Base-by-base conservation (phyloP, 2,888 invertebrate species). In the Harmothoe impar region DNA sequence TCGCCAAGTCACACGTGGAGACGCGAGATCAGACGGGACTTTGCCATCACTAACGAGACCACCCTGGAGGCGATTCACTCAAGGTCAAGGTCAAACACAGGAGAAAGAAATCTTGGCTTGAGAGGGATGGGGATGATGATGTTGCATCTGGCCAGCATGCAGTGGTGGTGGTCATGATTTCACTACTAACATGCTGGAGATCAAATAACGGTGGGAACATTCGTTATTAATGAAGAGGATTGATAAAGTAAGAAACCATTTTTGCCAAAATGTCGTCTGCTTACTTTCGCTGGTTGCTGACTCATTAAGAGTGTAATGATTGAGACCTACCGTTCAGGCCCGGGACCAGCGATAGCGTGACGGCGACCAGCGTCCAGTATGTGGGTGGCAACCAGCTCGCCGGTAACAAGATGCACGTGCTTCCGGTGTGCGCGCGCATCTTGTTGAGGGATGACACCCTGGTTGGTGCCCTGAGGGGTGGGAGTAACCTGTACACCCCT, bases 61-160 rank as follows among this genome's bases (percentile, higher is more conserved):
- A 81, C 81, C 81, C 81, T 81, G 81, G 81, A 81, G 81, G 35
- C 31, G 81, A 72, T 72, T 29, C 72, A 23, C 5, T 25, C 29
- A 72, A 29, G 72, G 72, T 72, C 72, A 29, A 29, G 29, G 29
- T 72, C 29, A n/a, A 15, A 29, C 72, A 20, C 81, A 23, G 81
- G 5, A 81, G 43, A 43, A 23, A 5, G 29, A 3, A 7, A 31
- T 31, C n/a, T 20, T 5, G 31, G 31, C 1, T 77, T 25, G 31
- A 25, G 62, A 29, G 17, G 77, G 77, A 25, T 25, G 77, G 25
- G 0, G 31, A 25, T 1, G 77, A 77, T 3, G 20, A 62, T 62
- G 62, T 3, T 62, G 20, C 62, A 62, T 20, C 62, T 62, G 3
- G 62, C 43, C 62, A 12, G 23, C 20, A 20, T 62, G 62, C 7